Percentiles rank a stretch among this genome's conserved stretches.
phyloP scores from a whole-genome alignment of 2,888 invertebrate genomes.

The Mesopsocus fuscifrons region DNA sequence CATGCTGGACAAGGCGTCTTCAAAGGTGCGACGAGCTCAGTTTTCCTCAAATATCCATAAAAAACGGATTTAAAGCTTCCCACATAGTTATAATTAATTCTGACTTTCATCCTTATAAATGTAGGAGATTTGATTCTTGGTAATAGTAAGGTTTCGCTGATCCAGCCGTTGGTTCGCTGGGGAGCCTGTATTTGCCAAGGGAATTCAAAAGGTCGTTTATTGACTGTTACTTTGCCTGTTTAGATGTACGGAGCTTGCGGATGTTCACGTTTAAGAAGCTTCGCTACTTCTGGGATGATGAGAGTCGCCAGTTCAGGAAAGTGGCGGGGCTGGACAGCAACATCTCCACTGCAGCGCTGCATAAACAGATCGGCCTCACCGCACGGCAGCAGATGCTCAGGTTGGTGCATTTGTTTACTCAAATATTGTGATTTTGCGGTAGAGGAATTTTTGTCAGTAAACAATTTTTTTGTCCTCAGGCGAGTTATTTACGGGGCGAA shows the following conservation, averaged over 20 bases:
- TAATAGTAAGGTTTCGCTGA: too few species aligned
- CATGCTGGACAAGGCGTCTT: slow-evolving; percentile 27
- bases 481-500: slow-evolving; percentile 66
- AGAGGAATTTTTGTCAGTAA: slow-evolving; percentile 11
- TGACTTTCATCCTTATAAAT: too few species aligned
- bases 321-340: slow-evolving; percentile 54
- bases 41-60: not conserved
- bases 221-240: too few species aligned
- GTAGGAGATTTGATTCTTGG: too few species aligned
- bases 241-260: slow-evolving; percentile 33
- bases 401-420: slow-evolving; percentile 28
- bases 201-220: too few species aligned
- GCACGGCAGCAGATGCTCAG: slow-evolving; percentile 41
- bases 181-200: too few species aligned
- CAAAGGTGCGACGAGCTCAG: slow-evolving; percentile 24
- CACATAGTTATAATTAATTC: too few species aligned
- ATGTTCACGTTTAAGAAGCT: slow-evolving; percentile 70
- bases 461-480: slow-evolving; percentile 27
- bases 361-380: slow-evolving; percentile 38
- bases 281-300: slow-evolving; percentile 59
- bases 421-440: too few species aligned
- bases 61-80: not conserved
- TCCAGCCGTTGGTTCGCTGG: too few species aligned
- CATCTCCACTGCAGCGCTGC: slow-evolving; percentile 41
- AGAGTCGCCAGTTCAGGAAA: slow-evolving; percentile 43